Base-by-base conservation (phyloP, 92 coral and sea anemone species). In the Porites rus region DNA sequence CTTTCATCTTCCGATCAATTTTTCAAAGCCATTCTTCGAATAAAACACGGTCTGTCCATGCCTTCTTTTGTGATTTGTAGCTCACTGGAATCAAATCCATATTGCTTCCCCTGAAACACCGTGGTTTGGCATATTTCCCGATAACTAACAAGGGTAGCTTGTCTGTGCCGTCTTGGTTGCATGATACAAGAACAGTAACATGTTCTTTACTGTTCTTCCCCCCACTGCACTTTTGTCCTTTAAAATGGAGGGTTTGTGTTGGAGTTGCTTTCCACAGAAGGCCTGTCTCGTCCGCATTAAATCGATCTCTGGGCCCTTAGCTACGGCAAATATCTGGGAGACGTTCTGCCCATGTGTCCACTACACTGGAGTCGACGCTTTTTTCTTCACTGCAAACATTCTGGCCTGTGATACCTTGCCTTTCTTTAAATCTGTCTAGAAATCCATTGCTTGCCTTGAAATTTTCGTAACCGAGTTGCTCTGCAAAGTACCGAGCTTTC, bases 11-110 rank as follows among this genome's bases (percentile, higher is more conserved):
- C 51, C 84, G 52, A 76, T 88, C 79, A 9, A 75, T 51, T 82
- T 88, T 63, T 52, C 83, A 38, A 16, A 88, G 64, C 91, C 78
- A 88, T 65, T 81, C 74, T 75, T 88, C 91, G 51, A 80, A 80
- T 43, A 80, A 43, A 65, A 21, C 85, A 80, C 75, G 67, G 85
- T 80, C 85, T 19, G 66, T 68, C 85, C 78, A 82, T 6, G 91
- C 87, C 18, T 82, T 88, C 83, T 75, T 38, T 65, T 78, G 82
- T 20, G 72, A 62, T 62, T 65, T 24, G 80, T 86, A 90, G 69
- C 52, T 76, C 14, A 81, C 86, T 22, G 93, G 74, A 52, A 90
- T 83, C 78, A 85, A 81, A 80, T 79, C 86, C 86, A 85, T 85
- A 62, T 86, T 90, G 76, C 69, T 72, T 18, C 60, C 58, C 79